Percentiles rank a stretch among this genome's conserved stretches.
phyloP scores from a whole-genome alignment of 2,888 invertebrate genomes.

The Aporophyla nigra region DNA sequence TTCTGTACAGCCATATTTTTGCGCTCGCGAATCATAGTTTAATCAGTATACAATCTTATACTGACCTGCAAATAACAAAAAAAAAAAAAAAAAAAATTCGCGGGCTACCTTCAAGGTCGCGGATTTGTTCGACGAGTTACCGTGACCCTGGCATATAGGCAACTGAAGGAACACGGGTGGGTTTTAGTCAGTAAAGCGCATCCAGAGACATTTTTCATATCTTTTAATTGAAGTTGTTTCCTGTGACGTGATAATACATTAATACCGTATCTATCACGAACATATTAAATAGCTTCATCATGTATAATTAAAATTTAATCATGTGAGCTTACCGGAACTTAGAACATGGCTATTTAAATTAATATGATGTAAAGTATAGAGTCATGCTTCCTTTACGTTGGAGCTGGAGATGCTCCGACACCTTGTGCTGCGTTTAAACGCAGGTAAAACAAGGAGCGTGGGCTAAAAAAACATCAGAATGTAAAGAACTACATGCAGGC shows the following conservation, averaged over 20 bases:
- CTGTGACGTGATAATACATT: conserved; percentile 22
- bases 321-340: conserved; percentile 40
- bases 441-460: background rate
- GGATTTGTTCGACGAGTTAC: too few relatives aligned
- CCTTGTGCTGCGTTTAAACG: background rate
- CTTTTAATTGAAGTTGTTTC: conserved; percentile 6
- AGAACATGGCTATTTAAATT: conserved; percentile 42
- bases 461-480: background rate
- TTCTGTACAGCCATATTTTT: too few relatives aligned
- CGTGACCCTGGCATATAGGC: too few relatives aligned
- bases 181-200: background rate
- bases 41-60: too few relatives aligned
- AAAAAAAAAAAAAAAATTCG: background rate
- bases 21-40: too few relatives aligned
- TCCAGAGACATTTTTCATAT: background rate
- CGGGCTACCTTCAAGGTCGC: too few relatives aligned
- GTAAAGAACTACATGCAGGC: too few relatives aligned
- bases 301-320: conserved; percentile 33
- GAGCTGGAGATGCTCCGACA: background rate
- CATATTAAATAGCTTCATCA: conserved; percentile 17
- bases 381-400: conserved; percentile 26
- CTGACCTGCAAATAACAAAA: background rate
- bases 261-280: background rate
- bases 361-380: conserved; percentile 16
- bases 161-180: too few relatives aligned